phyloP scores from a whole-genome alignment of 2,888 invertebrate genomes.

The Leptinotarsa haldemani region DNA sequence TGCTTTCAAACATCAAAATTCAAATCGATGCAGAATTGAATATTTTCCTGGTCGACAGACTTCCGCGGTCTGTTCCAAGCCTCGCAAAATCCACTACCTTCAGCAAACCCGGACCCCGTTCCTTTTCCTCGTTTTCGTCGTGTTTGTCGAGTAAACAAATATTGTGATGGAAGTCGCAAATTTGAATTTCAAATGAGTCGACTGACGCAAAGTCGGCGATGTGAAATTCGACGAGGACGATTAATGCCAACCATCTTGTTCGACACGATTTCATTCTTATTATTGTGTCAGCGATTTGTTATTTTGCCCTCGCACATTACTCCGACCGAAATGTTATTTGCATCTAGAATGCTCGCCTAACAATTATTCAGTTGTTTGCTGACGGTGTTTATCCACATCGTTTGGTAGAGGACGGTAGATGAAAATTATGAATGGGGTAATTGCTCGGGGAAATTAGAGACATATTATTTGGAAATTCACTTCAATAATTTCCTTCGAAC shows the following conservation, averaged over 20 bases:
- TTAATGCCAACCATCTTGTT: conserved; percentile 36
- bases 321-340: conserved; percentile 18
- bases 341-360: conserved; percentile 16
- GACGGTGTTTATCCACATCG: neutral
- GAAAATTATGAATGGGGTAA: neutral
- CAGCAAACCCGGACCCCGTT: neutral
- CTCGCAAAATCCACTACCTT: neutral
- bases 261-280: conserved; percentile 32
- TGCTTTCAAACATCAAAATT: too few species aligned
- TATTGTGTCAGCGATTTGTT: conserved; percentile 27
- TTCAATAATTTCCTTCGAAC: too few species aligned
- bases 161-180: conserved; percentile 4
- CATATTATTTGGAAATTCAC: neutral
- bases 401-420: conserved; percentile 4
- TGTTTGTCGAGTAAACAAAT: conserved; percentile 4
- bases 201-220: conserved; percentile 17
- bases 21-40: too few species aligned
- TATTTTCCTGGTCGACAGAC: neutral
- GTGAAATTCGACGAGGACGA: conserved; percentile 26
- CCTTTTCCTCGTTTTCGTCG: conserved; percentile 7
- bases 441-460: neutral
- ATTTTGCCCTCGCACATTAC: conserved; percentile 16
- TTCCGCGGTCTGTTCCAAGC: neutral
- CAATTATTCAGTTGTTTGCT: conserved; percentile 21
- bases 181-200: conserved; percentile 28